Base-by-base conservation (phyloP, 2,888 invertebrate genomes). In the Sphaerolaimus hirsutus region DNA sequence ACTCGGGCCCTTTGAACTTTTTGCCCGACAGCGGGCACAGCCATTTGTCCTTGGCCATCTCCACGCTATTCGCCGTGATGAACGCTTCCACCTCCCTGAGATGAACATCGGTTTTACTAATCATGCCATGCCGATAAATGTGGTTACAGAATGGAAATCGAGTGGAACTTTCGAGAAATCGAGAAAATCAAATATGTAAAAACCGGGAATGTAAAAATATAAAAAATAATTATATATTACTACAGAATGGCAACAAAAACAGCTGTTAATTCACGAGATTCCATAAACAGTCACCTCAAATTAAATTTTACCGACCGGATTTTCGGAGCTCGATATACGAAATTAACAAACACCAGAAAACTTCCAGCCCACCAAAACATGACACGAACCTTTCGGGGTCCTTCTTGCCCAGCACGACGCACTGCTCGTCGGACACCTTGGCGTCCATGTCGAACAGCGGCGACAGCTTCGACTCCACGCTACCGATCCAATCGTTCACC, bases 1-100 rank as follows among this genome's bases (percentile, higher is more conserved):
- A 97, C 64, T 97, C 93, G 0, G 93, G 91, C 0, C 93, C 77
- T 65, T 93, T 97, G 68, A 97, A 97, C 65, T 97, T 97, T 66
- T 97, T 97, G 1, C 93, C 93, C 46, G 89, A 91, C 10, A 97
- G 69, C 0, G 97, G 97, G 66, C 97, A 97, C 53, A 97, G 66
- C 93, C 93, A 97, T 59, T 97, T 97, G 64, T 93, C 97, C 63
- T 89, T 89, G 0, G 83, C 81, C 53, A 97, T 63, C 67, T 97
- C 93, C 60, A 93, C 83, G 0, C 89, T 89, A 64, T 97, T 97
- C 0, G 86, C 79, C 58, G 79, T 77, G 19, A 97, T 78, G 64
- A 97, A 91, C 64, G 86, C 86, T 59, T 91, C 89, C 1, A 89
- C 79, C 67, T 82, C 83, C 43, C 54, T 60, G 44, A n/a, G 36